Conservation (phyloP, 2,888 invertebrate genomes). For the Leptogaster cylindrica region DNA sequence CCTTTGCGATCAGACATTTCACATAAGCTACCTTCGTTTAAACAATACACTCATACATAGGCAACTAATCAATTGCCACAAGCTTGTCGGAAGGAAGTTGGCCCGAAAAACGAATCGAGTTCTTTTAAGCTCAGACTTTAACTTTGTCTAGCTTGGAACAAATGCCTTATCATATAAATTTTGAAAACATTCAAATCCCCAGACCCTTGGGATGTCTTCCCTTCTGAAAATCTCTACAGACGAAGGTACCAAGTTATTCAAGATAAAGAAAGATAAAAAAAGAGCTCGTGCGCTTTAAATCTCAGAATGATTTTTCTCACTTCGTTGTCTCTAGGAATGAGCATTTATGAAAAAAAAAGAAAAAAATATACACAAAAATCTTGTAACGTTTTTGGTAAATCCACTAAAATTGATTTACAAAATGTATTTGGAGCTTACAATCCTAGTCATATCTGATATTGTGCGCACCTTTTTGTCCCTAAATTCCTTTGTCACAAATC, state of each 20-base stretch:
- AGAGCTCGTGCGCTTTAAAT: conserved; percentile 2
- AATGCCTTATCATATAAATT: conserved; percentile 24
- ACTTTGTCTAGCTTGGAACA: background rate
- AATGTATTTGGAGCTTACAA: conserved; percentile 38
- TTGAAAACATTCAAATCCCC: conserved; percentile 10
- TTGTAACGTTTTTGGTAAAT: conserved; percentile 41
- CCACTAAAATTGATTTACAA: conserved; percentile 41
- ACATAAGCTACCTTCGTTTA: too few species aligned
- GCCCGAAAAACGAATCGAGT: too few species aligned
- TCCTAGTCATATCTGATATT: background rate
- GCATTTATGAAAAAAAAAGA: conserved; percentile 32
- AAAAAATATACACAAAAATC: too few species aligned
- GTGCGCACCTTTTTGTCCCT: conserved; percentile 19
- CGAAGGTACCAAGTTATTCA: background rate
- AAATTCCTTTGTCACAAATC: background rate
- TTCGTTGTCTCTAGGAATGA: conserved; percentile 19
- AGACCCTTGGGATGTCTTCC: conserved; percentile 3
- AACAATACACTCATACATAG: too few species aligned
- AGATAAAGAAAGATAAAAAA: conserved; percentile 17
- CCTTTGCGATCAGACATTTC: too few species aligned
- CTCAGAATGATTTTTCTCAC: conserved; percentile 39
- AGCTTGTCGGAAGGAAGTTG: too few species aligned
- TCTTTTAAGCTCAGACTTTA: too few species aligned
- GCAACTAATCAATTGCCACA: too few species aligned
- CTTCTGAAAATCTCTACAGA: background rate